Percentiles rank a stretch among this genome's conserved stretches.
Conservation (phyloP, 2,797 vertebrate species). For the Pelobates cultripes region DNA sequence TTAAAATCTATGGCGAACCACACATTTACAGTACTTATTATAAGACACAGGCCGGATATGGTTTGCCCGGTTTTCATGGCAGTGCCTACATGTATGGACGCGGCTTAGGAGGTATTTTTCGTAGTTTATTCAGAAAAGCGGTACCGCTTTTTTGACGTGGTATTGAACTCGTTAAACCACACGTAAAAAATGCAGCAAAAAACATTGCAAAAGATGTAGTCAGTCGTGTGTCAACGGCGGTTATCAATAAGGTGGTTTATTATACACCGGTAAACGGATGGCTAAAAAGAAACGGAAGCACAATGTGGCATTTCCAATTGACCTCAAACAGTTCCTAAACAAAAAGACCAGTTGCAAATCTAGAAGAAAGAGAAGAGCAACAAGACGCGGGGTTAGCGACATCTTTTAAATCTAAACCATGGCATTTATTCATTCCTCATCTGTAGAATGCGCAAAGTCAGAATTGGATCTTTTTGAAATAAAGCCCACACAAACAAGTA, state of each 20-base stretch:
- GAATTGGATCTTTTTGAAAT: neutral
- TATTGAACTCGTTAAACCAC: neutral
- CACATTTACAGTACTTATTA: neutral
- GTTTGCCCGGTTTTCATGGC: neutral
- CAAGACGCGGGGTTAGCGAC: neutral
- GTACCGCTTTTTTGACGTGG: neutral
- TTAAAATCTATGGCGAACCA: neutral
- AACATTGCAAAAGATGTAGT: neutral
- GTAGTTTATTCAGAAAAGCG: neutral
- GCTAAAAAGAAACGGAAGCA: neutral
- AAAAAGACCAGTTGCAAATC: neutral
- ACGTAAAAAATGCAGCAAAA: neutral
- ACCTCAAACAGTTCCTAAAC: no score
- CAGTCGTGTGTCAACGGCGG: neutral
- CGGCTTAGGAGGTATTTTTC: neutral
- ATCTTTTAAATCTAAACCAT: neutral
- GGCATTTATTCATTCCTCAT: neutral
- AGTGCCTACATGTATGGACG: neutral
- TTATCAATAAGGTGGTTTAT: neutral
- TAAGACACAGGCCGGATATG: neutral
- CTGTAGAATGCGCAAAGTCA: neutral
- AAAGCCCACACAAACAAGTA: neutral
- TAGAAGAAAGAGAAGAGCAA: neutral
- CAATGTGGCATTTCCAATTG: neutral
- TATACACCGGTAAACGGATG: neutral